phyloP scores from a whole-genome alignment of 2,888 invertebrate genomes.

The Torymus tubicola region DNA sequence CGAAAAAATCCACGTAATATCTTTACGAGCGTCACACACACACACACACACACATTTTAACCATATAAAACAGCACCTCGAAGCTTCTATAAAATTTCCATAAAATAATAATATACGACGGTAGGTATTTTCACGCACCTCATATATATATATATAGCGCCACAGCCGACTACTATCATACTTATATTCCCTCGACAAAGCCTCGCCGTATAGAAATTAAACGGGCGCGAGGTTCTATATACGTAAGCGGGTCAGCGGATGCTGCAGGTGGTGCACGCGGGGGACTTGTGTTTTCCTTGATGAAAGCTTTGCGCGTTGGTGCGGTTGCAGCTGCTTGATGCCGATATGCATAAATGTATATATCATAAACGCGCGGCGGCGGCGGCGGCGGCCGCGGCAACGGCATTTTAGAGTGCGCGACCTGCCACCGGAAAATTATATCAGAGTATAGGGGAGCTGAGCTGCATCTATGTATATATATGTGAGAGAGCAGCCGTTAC shows the following conservation, averaged over 20 bases:
- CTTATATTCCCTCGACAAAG: background rate
- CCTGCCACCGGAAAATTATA: conserved; percentile 44
- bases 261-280: conserved; percentile 33
- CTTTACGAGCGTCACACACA: too few species aligned
- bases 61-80: too few species aligned
- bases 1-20: too few species aligned
- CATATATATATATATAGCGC: too few species aligned
- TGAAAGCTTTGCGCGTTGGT: conserved; percentile 8
- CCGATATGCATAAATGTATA: conserved; percentile 45
- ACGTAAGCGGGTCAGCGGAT: conserved; percentile 45
- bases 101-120: too few species aligned
- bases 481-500: too few species aligned
- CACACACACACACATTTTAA: too few species aligned
- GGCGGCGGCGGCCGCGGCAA: background rate
- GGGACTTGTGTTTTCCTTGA: conserved; percentile 33
- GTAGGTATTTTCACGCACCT: too few species aligned
- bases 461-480: too few species aligned
- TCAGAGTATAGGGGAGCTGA: too few species aligned
- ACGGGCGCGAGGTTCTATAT: background rate
- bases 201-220: background rate
- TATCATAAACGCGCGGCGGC: conserved; percentile 27
- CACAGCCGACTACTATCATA: too few species aligned
- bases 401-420: conserved; percentile 3
- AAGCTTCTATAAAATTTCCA: too few species aligned
- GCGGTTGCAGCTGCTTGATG: background rate